Percentiles rank a stretch among this genome's conserved stretches.
These are phyloP conservation scores for Protonemura montana DNA, from an alignment of 2,888 invertebrate species.

Conservation along the genomic window DNA sequence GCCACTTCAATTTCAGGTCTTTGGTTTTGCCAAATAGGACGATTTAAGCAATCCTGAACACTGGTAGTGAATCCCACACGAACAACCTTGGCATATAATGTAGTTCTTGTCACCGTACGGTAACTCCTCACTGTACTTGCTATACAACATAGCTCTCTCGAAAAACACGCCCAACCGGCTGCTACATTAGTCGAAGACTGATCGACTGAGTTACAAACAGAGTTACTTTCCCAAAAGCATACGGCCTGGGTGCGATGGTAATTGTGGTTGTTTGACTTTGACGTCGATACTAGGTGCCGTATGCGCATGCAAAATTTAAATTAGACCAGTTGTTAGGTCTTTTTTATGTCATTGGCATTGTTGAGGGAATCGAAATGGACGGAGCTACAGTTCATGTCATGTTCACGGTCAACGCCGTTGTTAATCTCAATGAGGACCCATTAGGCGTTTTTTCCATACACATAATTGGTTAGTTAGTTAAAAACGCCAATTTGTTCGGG, in stretches of 20 bases:
- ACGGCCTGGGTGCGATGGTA: too few relatives aligned
- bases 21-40: not conserved
- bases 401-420: slow-evolving; percentile 37
- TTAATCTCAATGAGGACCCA: slow-evolving; percentile 35
- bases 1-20: not conserved
- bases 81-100: not conserved
- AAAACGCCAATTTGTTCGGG: too few relatives aligned
- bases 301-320: too few relatives aligned
- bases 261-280: too few relatives aligned
- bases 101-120: not conserved
- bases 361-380: not conserved
- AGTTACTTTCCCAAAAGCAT: too few relatives aligned
- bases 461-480: too few relatives aligned
- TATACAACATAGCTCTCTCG: slow-evolving; percentile 7
- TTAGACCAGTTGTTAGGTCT: too few relatives aligned
- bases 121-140: not conserved
- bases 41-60: not conserved
- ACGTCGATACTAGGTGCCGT: too few relatives aligned
- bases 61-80: not conserved
- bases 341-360: not conserved
- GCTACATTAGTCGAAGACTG: not conserved
- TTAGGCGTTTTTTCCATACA: too few relatives aligned
- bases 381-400: not conserved
- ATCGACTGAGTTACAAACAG: too few relatives aligned
- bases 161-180: not conserved